Base-by-base conservation (phyloP, 2,113 vertebrate genomes). In the Mormyrus iriodes region DNA sequence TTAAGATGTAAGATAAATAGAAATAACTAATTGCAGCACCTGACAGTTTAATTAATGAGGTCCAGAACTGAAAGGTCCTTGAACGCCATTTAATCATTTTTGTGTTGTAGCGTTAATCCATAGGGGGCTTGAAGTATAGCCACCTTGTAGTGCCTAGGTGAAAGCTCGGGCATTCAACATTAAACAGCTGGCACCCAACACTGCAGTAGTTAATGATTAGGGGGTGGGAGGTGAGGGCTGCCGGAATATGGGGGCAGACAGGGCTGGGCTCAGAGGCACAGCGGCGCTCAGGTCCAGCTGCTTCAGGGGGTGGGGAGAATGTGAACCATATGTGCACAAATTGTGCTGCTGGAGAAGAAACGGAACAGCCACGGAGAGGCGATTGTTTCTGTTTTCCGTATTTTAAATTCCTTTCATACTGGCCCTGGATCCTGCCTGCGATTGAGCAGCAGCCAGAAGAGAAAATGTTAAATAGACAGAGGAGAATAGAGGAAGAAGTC, bases 341-440 rank as follows among this genome's bases (percentile, higher is more conserved):
- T 91, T 91, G 90, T 92, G 90, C 90, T 90, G 88, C 89, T 88
- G 90, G 88, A 90, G 90, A 92, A 92, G 88, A 91, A 93, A 90
- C 92, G 73, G 91, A 90, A 90, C 90, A 88, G 88, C 58, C 44
- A 91, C 86, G 90, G 92, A 92, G 90, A 92, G 89, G 88, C 42
- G 79, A 92, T 92, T 93, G 92, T 92, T 94, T 93, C 91, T 91
- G 86, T 90, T 90, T 90, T 89, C 48, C 44, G 79, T 91, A 91
- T 89, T 92, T 92, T 90, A 90, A 93, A 94, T 93, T 94, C 93
- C 93, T 91, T 90, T 92, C 93, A 90, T 94, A 91, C 91, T 90
- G 88, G 88, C 90, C 55, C 90, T 90, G 90, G 87, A 90, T 90
- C 85, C 85, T 92, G 91, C 90, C 90, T 84, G n/a, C 46, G 19